phyloP scores from a whole-genome alignment of 2,888 invertebrate genomes.

The Chrysomela aeneicollis region DNA sequence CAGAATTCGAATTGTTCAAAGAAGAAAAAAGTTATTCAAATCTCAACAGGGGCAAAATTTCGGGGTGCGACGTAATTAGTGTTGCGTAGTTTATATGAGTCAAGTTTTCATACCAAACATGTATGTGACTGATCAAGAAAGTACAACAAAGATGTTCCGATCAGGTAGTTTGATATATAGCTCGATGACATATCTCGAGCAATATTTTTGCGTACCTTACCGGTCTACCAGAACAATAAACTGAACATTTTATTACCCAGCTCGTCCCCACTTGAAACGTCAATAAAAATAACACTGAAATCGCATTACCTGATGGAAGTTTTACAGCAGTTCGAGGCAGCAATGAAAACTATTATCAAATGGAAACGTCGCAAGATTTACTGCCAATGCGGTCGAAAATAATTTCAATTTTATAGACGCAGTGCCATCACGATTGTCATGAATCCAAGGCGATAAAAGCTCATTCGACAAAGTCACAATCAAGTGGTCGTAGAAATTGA shows the following conservation, averaged over 20 bases:
- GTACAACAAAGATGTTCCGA: too few species aligned
- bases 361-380: slow-evolving; percentile 3
- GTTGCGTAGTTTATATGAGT: too few species aligned
- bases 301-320: slow-evolving; percentile 3
- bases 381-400: neutral
- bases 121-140: too few species aligned
- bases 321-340: slow-evolving; percentile 1
- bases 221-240: neutral
- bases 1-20: too few species aligned
- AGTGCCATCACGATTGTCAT: neutral
- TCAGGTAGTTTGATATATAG: too few species aligned
- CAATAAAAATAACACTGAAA: neutral
- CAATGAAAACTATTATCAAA: slow-evolving; percentile 7
- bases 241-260: neutral
- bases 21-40: too few species aligned
- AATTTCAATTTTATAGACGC: slow-evolving; percentile 2
- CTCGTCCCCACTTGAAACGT: neutral
- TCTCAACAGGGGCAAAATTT: too few species aligned
- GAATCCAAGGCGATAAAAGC: neutral
- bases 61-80: too few species aligned
- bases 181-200: neutral
- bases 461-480: neutral
- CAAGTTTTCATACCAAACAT: too few species aligned
- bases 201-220: neutral
- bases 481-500: slow-evolving; percentile 2